Evolutionary conservation across 2,888 invertebrate species (phyloP).

Genomic region (Petrolisthes cinctipes): DNA sequence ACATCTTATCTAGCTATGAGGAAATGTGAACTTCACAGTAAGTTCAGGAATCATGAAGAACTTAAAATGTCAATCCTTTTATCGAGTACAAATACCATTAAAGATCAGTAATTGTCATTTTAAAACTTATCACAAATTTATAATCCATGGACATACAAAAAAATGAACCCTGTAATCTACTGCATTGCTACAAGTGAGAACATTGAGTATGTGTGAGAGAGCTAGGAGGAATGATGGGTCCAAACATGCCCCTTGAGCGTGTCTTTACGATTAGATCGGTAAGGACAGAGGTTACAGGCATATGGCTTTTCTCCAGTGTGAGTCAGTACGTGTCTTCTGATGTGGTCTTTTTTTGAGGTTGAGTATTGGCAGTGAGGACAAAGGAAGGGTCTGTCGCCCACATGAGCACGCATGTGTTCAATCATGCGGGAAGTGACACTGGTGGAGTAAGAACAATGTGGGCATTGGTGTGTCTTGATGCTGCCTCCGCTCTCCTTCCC

Average conservation of each 20-base stretch:
- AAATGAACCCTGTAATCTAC: not conserved
- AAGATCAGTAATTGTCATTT: too few relatives aligned
- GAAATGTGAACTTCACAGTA: not conserved
- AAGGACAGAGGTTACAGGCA: constrained; percentile 51
- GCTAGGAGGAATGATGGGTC: constrained; percentile 42
- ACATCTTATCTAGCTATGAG: not conserved
- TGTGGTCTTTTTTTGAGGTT: constrained; percentile 51
- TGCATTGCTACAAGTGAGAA: constrained; percentile 8
- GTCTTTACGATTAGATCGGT: constrained; percentile 54
- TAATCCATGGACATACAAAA: not conserved
- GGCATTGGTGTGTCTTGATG: constrained; percentile 45
- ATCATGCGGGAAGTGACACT: constrained; percentile 38
- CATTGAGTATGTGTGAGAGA: constrained; percentile 10
- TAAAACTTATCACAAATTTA: not conserved
- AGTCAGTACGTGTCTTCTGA: constrained; percentile 49
- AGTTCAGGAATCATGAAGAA: not conserved
- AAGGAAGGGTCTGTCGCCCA: constrained; percentile 58
- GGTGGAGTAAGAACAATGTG: constrained; percentile 53
- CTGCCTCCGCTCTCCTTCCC: constrained; percentile 24
- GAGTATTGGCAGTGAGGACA: constrained; percentile 54
- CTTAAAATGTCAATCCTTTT: not conserved
- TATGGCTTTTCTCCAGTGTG: constrained; percentile 61
- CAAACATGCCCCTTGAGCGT: constrained; percentile 48
- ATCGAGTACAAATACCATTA: too few relatives aligned
- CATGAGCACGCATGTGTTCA: constrained; percentile 54